Conservation (phyloP, 2,797 vertebrate genomes). For the Triplophysa bombifrons region DNA sequence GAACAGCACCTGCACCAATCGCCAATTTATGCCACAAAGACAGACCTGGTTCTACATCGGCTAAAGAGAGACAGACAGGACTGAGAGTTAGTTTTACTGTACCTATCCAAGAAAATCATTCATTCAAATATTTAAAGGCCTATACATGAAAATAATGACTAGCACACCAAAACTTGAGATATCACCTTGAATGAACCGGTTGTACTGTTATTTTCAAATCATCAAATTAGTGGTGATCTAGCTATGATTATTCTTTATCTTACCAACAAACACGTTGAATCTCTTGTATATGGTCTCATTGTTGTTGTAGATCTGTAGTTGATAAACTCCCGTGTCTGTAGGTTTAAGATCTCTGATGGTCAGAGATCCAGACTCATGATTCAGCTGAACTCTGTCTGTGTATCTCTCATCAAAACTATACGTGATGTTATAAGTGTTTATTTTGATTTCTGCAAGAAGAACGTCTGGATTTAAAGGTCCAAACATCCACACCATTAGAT, state of each 20-base stretch:
- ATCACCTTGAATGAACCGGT: too few relatives aligned
- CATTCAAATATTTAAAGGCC: too few relatives aligned
- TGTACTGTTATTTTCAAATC: too few relatives aligned
- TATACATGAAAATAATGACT: too few relatives aligned
- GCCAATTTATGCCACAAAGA: too few relatives aligned
- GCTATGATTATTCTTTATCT: not conserved
- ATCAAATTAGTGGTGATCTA: too few relatives aligned
- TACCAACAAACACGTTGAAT: not conserved
- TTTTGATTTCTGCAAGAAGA: not conserved
- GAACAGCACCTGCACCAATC: too few relatives aligned
- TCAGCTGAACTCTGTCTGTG: not conserved
- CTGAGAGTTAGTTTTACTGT: too few relatives aligned
- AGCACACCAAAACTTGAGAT: too few relatives aligned
- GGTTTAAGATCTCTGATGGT: not conserved
- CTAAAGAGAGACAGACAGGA: too few relatives aligned
- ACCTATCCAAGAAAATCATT: too few relatives aligned
- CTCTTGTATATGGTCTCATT: conserved; percentile 1
- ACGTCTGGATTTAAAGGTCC: not conserved
- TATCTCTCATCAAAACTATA: not conserved
- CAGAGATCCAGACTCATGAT: not conserved
- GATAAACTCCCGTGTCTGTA: not conserved
- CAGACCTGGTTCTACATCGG: too few relatives aligned
- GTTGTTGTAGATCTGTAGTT: not conserved
- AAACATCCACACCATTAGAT: not conserved
- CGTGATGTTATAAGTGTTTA: not conserved